Percentiles rank a stretch among this genome's conserved stretches.
phyloP scores from a whole-genome alignment of 2,888 invertebrate genomes.

The Drosophila mayaguana region DNA sequence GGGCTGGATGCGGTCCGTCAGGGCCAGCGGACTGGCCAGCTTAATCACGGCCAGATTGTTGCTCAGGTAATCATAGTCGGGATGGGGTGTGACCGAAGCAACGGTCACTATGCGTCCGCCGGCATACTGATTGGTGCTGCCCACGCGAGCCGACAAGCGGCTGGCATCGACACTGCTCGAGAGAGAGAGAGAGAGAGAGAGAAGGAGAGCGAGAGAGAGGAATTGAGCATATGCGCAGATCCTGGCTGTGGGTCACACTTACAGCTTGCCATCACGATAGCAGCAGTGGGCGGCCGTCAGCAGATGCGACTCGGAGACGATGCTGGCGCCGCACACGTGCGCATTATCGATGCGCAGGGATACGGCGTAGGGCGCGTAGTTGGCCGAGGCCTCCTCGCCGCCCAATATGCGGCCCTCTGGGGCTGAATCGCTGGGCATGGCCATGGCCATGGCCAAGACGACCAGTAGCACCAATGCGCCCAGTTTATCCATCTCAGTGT shows the following conservation, averaged over 20 bases:
- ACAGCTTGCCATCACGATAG: slow-evolving; percentile 56
- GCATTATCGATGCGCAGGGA: slow-evolving; percentile 80
- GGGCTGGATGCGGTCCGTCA: slow-evolving; percentile 63
- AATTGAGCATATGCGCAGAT: background rate
- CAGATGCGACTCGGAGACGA: slow-evolving; percentile 58
- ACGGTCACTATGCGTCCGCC: slow-evolving; percentile 76
- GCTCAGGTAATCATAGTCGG: slow-evolving; percentile 57
- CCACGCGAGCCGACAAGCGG: slow-evolving; percentile 78
- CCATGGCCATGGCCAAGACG: background rate
- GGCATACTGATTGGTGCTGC: slow-evolving; percentile 82
- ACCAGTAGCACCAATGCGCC: slow-evolving; percentile 8
- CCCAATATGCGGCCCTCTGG: slow-evolving; percentile 70
- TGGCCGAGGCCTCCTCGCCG: slow-evolving; percentile 78
- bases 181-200: background rate
- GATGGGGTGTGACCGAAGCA: slow-evolving; percentile 63
- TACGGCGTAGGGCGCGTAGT: slow-evolving; percentile 80
- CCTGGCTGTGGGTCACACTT: slow-evolving; percentile 33
- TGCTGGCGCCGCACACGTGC: slow-evolving; percentile 81
- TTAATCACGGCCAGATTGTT: slow-evolving; percentile 82
- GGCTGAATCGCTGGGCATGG: background rate
- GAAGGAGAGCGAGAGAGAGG: background rate
- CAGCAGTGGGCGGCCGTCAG: slow-evolving; percentile 83
- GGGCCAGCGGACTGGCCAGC: slow-evolving; percentile 57
- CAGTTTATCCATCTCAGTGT: background rate
- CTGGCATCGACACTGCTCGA: slow-evolving; percentile 32